Evolutionary conservation across 2,888 invertebrate genomes (phyloP), one percentile per base, ranked within the genome.

Genomic region (Lamproptera curius): DNA sequence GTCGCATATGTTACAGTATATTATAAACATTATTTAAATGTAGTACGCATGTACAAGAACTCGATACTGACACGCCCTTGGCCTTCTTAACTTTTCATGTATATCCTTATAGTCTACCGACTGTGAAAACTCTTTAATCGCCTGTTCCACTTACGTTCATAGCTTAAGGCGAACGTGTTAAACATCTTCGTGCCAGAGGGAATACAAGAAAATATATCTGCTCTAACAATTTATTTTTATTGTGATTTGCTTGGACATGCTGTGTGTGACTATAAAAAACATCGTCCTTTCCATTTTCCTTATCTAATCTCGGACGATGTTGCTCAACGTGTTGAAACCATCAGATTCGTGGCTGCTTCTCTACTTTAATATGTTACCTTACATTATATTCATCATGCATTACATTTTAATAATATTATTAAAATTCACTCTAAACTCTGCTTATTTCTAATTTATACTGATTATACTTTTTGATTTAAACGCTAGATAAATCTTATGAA

Each of bases 271-370:
- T 42, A 48, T 48, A 48, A 42, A 48, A 48, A 40, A 49, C 13
- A 6, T 16, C 20, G 39, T 49, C 43, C 43, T 49, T 35, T 43
- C 28, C 43, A 40, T 43, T 43, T 43, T 43, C 38, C 43, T 49
- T 49, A 49, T 49, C 39, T 49, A 49, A 39, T 42, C 48, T 39
- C 34, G 20, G 23, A 16, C 34, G 14, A 20, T 38, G 49, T 43
- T 49, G 49, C 49, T 44, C 34, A 34, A 49, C 43, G 28, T 43
- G 43, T 43, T 39, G 49, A 43, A 49, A 49, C 43, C 31, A n/a
- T 20, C 2, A 28, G 34, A 35, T 16, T 26, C 26, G 13, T 10
- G 43, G 37, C 20, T 47, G 15, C 33, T 31, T 42, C 33, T 37
- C 37, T 16, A 17, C 42, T 37, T 37, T 41, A 42, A 42, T 37